Evolutionary conservation across 2,113 vertebrate species (phyloP), one percentile per base, ranked within the genome.

Genomic region (Hippoglossus stenolepis): DNA sequence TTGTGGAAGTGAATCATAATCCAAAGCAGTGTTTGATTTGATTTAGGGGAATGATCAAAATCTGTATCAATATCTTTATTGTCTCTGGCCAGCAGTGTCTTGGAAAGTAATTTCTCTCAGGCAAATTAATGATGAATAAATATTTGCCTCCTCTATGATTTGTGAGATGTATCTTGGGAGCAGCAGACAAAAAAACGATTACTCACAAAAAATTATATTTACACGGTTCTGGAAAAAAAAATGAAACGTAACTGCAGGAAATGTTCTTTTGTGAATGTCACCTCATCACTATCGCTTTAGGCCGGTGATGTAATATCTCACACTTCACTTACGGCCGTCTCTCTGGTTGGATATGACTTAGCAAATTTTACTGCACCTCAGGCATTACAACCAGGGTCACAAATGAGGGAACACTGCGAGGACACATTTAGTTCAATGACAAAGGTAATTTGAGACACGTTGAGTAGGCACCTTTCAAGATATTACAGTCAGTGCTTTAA

Each of bases 351-450:
- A 20, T 17, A 51, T 8, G 47, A 51, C 47, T 51, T 51, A 2
- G 18, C 47, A 57, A 24, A 23, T 24, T 68, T 17, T 65, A 64
- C 23, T 49, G 62, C 53, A 18, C 38, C 3, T 70, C 58, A 66
- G 49, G 67, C 24, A 57, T 74, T 49, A 49, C 20, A 67, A 40
- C 12, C 21, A 53, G 28, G 24, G 5, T 4, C n/a, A 18, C 28
- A 31, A 59, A 47, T 15, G 11, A 65, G 28, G 0, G 56, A 66
- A 64, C 20, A 12, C 56, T 47, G 8, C 0, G 9, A 65, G 66
- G 65, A 65, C 73, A 47, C 21, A 12, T 5, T 45, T 63, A 15
- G 59, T 59, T 51, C 60, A 73, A 24, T 21, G 57, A 78, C 57
- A 21, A 68, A 57, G 5, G 57, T 65, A 62, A 73, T 63, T 21